Base-by-base conservation (phyloP, 37 sponge, comb jelly and placozoan species). In the Spongilla lacustris region DNA sequence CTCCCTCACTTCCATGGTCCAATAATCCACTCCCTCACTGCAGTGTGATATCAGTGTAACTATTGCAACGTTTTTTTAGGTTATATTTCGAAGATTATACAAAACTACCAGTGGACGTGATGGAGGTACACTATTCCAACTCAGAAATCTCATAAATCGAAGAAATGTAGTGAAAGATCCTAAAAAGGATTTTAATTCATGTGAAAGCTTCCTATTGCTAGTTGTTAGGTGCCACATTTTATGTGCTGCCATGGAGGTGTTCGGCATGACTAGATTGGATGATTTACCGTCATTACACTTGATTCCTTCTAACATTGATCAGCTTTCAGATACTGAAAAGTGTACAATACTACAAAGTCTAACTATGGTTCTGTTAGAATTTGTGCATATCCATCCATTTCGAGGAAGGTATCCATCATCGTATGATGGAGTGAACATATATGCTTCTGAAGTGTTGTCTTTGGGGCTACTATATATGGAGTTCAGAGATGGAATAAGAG, bases 81-180 rank as follows among this genome's bases (percentile, higher is more conserved):
- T 88, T 8, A 88, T 88, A 23, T 88, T 83, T 83, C 83, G 83
- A 32, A 22, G 78, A 26, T 67, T 88, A 26, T 88, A 83, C 82
- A 67, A 36, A 31, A 26, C 68, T 26, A 31, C n/a, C 8, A 75
- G 77, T 32, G 76, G 37, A 4, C 19, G 14, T 11, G 89, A 88
- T 22, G n/a, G 29, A 14, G 83, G 82, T 17, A 88, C 83, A 23
- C 77, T 88, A 25, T 82, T 68, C 68, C 89, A 88, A 49, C 32
- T 88, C 24, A 12, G 83, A 46, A 88, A 88, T 83, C 24, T 88
- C 12, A 88, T 88, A 22, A 68, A 88, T 69, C 24, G 89, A 36
- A 71, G 83, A 26, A 88, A 88, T 75, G 89, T 88, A 37, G 27
- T 21, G 30, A 41, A 49, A n/a, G 27, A 75, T 31, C 77, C 69